Base-by-base conservation (phyloP, 2,113 vertebrate genomes). In the Myotis lucifugus region DNA sequence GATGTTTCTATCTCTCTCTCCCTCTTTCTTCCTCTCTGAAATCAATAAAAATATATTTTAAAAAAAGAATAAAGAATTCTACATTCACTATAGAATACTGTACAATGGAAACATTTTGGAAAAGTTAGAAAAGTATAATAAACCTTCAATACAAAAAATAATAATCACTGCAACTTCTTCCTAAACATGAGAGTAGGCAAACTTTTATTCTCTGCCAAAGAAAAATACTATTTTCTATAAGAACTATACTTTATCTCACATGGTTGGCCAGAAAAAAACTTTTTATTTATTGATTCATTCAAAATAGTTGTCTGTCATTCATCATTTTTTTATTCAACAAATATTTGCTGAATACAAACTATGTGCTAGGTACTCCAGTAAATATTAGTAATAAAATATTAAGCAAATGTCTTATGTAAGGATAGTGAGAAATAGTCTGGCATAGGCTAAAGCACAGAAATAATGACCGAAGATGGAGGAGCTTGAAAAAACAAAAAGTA, bases 201-300 rank as follows among this genome's bases (percentile, higher is more conserved):
- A 66, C 83, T 83, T 94, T 93, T 67, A 74, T 70, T 86, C n/a
- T 40, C 64, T 21, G 56, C 25, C 67, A 78, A 81, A 85, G 81
- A 32, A 27, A 91, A 82, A 66, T 73, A 90, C n/a, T 56, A 84
- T 64, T 76, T 88, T 61, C 59, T 90, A 52, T 32, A 87, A 59
- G 40, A 6, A 61, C 4, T 69, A 6, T 85, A 61, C 12, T 82
- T 61, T 85, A 52, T 66, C 76, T 82, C 48, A 81, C 40, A 19
- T 6, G 54, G 29, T 8, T 48, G 23, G 5, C 34, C 15, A 95
- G 54, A 94, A 94, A 64, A 72, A 73, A 74, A 29, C 2, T n/a
- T 66, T 70, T 76, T 61, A 78, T 59, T 37, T 67, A 77, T 54
- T 52, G 23, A 46, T 85, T 69, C 29, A 70, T 79, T 81, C n/a